Evolutionary conservation across 2,797 vertebrate species (phyloP).

Genomic region (Pangasius djambal): DNA sequence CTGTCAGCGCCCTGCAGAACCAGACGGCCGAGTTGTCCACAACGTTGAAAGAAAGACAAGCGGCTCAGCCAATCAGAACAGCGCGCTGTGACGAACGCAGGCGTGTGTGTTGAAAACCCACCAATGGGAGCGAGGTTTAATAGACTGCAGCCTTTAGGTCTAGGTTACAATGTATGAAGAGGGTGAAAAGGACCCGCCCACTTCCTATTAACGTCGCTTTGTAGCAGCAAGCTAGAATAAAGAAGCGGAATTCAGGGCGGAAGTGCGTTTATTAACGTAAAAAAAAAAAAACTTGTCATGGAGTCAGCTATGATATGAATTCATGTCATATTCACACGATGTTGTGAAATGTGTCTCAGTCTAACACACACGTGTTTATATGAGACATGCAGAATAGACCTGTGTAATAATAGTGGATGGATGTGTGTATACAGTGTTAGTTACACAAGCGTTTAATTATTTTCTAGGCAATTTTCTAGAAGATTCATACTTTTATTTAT

Average conservation of each 20-base stretch:
- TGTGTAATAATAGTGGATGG: too few relatives aligned
- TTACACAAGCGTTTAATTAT: background rate
- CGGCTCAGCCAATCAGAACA: conserved; percentile 64
- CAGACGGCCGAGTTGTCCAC: conserved; percentile 47
- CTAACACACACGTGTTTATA: background rate
- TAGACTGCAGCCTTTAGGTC: conserved; percentile 4
- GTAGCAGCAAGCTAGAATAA: background rate
- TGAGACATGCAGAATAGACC: background rate
- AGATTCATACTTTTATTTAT: background rate
- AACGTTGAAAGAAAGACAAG: conserved; percentile 40
- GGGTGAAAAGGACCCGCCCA: conserved; percentile 11
- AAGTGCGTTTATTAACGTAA: background rate
- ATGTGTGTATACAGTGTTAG: background rate
- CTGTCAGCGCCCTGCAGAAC: conserved; percentile 63
- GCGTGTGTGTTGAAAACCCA: background rate
- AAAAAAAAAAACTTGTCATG: background rate
- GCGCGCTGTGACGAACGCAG: background rate
- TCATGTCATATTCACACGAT: background rate
- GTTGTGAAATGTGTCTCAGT: background rate
- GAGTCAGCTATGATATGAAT: background rate
- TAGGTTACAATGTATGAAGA: conserved; percentile 6
- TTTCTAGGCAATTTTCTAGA: background rate
- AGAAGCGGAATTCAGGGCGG: conserved; percentile 6
- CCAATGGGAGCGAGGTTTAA: conserved; percentile 32
- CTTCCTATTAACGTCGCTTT: conserved; percentile 30